Evolutionary conservation across 2,113 vertebrate species (phyloP), one percentile per base, ranked within the genome.

Genomic region (Mesocricetus auratus): DNA sequence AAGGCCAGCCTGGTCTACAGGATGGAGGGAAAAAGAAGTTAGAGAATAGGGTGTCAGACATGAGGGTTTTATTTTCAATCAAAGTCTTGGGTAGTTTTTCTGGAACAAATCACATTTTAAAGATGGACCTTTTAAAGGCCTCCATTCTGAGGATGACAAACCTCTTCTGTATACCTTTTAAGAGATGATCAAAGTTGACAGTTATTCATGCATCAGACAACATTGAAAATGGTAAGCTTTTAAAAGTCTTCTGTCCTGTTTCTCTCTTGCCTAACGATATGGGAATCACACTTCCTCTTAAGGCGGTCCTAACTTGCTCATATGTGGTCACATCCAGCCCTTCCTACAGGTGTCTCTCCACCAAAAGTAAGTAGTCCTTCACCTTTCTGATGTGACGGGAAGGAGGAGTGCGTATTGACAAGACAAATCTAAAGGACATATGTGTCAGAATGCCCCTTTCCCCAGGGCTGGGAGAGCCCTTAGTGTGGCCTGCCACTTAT

Each of bases 61-160:
- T 68, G 60, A 93, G 66, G 79, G 93, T 93, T 90, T 86, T 85
- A 17, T 95, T 95, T 91, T 94, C 29, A 69, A 1, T 82, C 36
- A 53, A 85, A 69, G 31, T 78, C 69, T 83, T 93, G 66, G 17
- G 91, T 53, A 87, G 42, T 29, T 56, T 88, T 96, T 42, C 26
- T 33, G 83, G 64, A 95, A 50, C 17, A 97, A 91, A 69, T 39
- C 83, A 47, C 16, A 16, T 83, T 86, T 95, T 86, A 78, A 29
- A 91, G 79, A 78, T 93, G 42, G 82, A 24, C 1, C 31, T 95
- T 87, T 78, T 78, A 53, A 53, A 91, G 83, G 42, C 60, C 39
- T 83, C 42, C 79, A 19, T n/a, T 90, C 0, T 91, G 47, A 94
- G 73, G 90, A 92, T 69, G 53, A 36, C 12, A 47, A 66, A 7